These are phyloP conservation scores for Sebastolobus altivelis DNA, from an alignment of 2,797 vertebrate genomes.

Conservation along the genomic window DNA sequence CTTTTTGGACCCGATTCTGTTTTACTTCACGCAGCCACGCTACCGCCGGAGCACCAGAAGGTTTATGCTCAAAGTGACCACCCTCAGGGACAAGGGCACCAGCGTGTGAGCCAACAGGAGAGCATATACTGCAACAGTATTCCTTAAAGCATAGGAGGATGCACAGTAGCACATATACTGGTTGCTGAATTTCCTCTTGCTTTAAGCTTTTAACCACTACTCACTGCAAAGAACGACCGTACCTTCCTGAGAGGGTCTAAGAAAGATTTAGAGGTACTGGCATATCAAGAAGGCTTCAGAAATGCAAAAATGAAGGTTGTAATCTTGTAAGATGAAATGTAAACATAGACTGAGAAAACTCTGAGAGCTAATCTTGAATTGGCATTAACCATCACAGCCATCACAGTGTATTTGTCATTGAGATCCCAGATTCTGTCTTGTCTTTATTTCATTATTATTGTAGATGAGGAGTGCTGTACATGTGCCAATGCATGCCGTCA, in stretches of 20 bases:
- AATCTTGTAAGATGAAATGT: not conserved
- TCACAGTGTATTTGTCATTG: not conserved
- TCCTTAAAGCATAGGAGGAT: conserved; percentile 1
- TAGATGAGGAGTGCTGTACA: not conserved
- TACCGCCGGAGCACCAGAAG: conserved; percentile 88
- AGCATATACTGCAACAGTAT: not conserved
- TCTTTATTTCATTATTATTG: not conserved
- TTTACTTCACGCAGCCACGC: conserved; percentile 94
- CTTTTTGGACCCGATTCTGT: conserved; percentile 95
- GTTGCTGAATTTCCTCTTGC: not conserved
- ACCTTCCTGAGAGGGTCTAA: not conserved
- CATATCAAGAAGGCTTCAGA: conserved; percentile 2
- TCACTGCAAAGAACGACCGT: not conserved
- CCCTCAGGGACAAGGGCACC: conserved; percentile 79
- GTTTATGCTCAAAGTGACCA: conserved; percentile 87
- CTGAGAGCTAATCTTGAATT: not conserved
- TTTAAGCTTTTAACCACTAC: not conserved
- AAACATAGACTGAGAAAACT: not conserved
- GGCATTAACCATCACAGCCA: not conserved
- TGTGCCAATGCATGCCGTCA: not conserved
- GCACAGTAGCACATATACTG: not conserved
- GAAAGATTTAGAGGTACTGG: not conserved
- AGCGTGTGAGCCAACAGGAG: conserved; percentile 33
- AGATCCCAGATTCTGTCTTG: not conserved
- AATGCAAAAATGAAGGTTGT: not conserved